Evolutionary conservation across 2,113 vertebrate genomes (phyloP).

Genomic region (Cranoglanis bouderius): DNA sequence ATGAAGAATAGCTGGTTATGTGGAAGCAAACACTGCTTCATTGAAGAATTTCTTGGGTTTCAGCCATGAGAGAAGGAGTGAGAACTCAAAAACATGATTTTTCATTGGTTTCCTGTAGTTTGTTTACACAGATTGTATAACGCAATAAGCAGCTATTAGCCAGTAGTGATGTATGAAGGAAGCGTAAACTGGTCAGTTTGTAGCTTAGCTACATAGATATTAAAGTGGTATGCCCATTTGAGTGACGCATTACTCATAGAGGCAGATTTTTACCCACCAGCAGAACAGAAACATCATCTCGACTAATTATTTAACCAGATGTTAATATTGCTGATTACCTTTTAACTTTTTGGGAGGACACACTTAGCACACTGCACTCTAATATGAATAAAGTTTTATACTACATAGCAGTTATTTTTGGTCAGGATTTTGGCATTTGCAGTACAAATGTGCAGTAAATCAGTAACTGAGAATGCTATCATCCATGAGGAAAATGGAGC

Average conservation of each 20-base stretch:
- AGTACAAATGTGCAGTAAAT: not conserved
- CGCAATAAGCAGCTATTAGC: not conserved
- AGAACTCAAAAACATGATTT: not conserved
- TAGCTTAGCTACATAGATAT: not conserved
- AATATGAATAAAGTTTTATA: not conserved
- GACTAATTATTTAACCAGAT: not conserved
- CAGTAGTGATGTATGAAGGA: not conserved
- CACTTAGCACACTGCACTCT: not conserved
- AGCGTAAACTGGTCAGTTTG: not conserved
- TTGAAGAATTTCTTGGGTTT: slow-evolving; percentile 17
- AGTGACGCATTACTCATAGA: not conserved
- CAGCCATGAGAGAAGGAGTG: not conserved
- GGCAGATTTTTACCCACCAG: not conserved
- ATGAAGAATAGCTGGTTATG: not conserved
- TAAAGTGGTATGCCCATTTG: not conserved
- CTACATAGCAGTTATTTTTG: not conserved
- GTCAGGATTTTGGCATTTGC: not conserved
- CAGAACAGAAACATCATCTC: not conserved
- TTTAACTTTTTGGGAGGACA: not conserved
- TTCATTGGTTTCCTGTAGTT: not conserved
- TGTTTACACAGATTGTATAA: not conserved
- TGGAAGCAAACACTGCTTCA: not conserved
- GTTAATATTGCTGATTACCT: not conserved
- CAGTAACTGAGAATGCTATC: not conserved
- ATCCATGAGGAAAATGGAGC: not conserved